Conservation (phyloP, 2,888 invertebrate species). For the Xanthorhoe spadicearia region DNA sequence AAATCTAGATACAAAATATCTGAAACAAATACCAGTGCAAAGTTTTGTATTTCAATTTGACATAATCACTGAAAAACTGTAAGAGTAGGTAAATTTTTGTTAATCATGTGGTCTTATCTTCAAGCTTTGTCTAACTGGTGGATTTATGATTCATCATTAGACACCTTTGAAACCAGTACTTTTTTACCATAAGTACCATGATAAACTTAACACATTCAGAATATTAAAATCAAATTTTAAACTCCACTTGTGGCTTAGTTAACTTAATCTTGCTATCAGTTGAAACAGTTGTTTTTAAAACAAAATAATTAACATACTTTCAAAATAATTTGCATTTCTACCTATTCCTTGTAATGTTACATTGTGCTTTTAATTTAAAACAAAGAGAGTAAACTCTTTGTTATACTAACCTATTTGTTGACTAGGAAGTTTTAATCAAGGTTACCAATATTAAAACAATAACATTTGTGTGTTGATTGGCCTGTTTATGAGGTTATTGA, state of each 20-base stretch:
- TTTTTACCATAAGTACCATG: too few species aligned
- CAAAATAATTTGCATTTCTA: slow-evolving; percentile 2
- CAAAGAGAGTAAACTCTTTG: slow-evolving; percentile 23
- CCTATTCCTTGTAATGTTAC: not conserved
- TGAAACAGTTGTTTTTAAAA: not conserved
- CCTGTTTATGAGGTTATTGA: slow-evolving; percentile 26
- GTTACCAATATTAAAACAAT: slow-evolving; percentile 8
- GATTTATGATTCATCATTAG: too few species aligned
- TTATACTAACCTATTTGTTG: slow-evolving; percentile 23
- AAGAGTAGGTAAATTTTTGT: too few species aligned
- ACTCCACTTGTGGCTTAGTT: too few species aligned
- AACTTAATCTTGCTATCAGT: not conserved
- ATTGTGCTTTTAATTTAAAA: not conserved
- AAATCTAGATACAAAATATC: not conserved
- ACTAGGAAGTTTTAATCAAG: slow-evolving; percentile 30
- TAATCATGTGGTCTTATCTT: too few species aligned
- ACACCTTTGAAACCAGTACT: too few species aligned
- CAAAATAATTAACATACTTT: not conserved
- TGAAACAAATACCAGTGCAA: not conserved
- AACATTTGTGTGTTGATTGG: not conserved
- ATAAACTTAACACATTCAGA: too few species aligned
- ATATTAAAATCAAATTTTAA: too few species aligned
- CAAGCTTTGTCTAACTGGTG: too few species aligned
- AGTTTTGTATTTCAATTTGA: too few species aligned
- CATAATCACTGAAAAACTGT: too few species aligned